Evolutionary conservation across 2,113 vertebrate genomes (phyloP).

Genomic region (Phocoena sinus): DNA sequence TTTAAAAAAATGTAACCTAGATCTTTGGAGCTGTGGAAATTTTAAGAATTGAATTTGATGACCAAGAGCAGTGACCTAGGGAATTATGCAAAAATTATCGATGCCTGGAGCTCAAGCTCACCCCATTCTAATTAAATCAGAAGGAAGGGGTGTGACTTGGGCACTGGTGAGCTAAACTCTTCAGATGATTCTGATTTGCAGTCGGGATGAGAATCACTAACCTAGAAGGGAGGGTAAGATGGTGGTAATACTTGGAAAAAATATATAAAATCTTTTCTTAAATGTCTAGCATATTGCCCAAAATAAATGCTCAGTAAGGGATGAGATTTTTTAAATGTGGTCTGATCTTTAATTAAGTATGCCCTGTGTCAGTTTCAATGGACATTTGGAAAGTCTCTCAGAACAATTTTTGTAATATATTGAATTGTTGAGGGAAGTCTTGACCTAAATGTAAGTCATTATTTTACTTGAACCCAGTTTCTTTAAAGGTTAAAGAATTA

Average conservation of each 20-base stretch:
- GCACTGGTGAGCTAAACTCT: background rate
- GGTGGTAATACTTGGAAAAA: background rate
- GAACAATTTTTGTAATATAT: background rate
- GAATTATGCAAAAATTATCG: background rate
- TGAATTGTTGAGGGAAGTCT: constrained; percentile 20
- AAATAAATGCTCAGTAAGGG: background rate
- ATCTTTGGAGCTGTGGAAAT: background rate
- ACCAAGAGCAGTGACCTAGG: background rate
- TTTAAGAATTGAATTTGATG: background rate
- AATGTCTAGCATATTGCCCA: background rate
- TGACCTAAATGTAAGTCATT: constrained; percentile 21
- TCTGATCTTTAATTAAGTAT: background rate
- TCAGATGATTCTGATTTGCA: background rate
- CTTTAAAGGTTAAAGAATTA: background rate
- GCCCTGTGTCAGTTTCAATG: background rate
- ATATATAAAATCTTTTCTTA: background rate
- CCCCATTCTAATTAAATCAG: background rate
- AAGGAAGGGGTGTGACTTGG: background rate
- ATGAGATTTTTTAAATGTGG: background rate
- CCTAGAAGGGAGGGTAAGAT: background rate
- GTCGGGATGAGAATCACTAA: background rate
- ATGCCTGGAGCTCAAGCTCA: background rate
- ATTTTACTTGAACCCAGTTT: constrained; percentile 33
- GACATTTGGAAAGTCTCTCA: constrained; percentile 10
- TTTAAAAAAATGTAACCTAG: background rate